These are phyloP conservation scores for Diplolepis rosae DNA, from an alignment of 2,888 invertebrate species.

Conservation along the genomic window DNA sequence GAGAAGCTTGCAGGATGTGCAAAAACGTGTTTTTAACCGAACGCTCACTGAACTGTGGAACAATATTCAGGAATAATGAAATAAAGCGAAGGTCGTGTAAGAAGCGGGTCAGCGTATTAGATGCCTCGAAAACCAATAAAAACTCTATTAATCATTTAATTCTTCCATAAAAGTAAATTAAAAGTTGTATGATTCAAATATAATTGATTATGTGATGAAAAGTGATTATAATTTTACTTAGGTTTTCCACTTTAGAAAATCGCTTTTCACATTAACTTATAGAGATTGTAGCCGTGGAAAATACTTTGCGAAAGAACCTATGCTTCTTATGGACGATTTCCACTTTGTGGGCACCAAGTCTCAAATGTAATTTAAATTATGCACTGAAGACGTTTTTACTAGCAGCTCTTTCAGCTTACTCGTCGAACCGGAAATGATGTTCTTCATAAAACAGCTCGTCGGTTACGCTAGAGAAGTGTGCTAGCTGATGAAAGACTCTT, in stretches of 20 bases:
- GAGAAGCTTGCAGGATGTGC: constrained; percentile 4
- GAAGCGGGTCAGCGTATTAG: constrained; percentile 21
- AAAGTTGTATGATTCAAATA: no score
- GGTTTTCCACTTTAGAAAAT: not conserved
- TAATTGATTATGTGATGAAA: no score
- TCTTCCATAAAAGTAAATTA: no score
- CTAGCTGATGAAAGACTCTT: constrained; percentile 43
- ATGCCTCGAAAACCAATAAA: not conserved
- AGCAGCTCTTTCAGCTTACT: constrained; percentile 18
- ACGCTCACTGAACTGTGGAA: constrained; percentile 24
- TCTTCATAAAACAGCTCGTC: constrained; percentile 34
- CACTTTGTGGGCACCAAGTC: not conserved
- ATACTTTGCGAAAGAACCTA: not conserved
- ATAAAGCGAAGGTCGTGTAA: constrained; percentile 6
- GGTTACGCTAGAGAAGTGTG: constrained; percentile 40
- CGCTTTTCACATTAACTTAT: not conserved
- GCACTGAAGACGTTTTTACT: constrained; percentile 26
- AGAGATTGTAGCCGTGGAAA: constrained; percentile 1
- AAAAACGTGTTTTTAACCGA: constrained; percentile 17
- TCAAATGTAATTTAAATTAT: constrained; percentile 29
- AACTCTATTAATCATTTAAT: not conserved
- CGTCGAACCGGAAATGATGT: constrained; percentile 37
- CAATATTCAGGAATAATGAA: constrained; percentile 19
- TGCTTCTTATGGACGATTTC: not conserved
- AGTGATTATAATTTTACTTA: no score